Evolutionary conservation across 2,113 vertebrate genomes (phyloP).

Genomic region (Noturus placidus): DNA sequence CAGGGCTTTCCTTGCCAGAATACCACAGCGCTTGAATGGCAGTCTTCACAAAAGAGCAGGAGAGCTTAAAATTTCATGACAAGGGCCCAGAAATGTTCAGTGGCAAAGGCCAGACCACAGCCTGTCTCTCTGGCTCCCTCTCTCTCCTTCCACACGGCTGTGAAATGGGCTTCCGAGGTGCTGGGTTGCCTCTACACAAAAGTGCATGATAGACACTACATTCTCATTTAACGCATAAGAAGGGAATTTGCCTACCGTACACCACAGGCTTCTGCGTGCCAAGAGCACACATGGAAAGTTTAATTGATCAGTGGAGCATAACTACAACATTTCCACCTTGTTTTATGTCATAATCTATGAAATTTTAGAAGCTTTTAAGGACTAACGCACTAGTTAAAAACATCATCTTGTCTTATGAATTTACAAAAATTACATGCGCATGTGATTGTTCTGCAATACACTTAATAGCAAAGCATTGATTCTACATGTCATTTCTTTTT

Average conservation of each 20-base stretch:
- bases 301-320: conserved; percentile 9
- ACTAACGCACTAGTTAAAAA: not conserved
- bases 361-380: not conserved
- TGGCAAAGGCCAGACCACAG: conserved; percentile 56
- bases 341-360: not conserved
- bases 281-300: conserved; percentile 41
- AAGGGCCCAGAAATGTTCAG: conserved; percentile 63
- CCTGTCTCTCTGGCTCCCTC: conserved; percentile 34
- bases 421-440: not conserved
- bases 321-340: not conserved
- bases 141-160: conserved; percentile 57
- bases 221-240: conserved; percentile 66
- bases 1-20: conserved; percentile 58
- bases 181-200: conserved; percentile 69
- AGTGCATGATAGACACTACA: conserved; percentile 68
- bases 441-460: not conserved
- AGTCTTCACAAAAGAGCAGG: conserved; percentile 67
- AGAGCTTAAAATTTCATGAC: conserved; percentile 64
- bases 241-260: conserved; percentile 36
- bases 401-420: not conserved
- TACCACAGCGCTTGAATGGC: conserved; percentile 62
- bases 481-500: not conserved
- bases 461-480: not conserved
- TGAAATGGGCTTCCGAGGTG: conserved; percentile 64
- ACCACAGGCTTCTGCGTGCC: conserved; percentile 55